Base-by-base conservation (phyloP, 2,888 invertebrate genomes). In the Actias luna region DNA sequence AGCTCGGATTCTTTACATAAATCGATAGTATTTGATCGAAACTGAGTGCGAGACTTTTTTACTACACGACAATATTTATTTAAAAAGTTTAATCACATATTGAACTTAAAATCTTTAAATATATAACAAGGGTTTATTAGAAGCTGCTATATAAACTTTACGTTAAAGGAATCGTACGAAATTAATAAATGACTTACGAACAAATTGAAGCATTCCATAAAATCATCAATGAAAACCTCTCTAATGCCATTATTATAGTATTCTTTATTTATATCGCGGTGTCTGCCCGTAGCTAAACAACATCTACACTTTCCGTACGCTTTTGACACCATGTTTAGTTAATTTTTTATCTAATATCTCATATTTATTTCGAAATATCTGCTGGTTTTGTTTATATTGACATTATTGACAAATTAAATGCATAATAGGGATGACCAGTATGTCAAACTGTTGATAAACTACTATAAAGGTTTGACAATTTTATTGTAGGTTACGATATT, bases 171-270 rank as follows among this genome's bases (percentile, higher is more conserved):
- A 36, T 36, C 16, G 7, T n/a, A 39, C n/a, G 39, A 12, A 8
- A 35, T 16, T 16, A 52, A 4, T 22, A 25, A 52, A 36, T n/a
- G 60, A 69, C 69, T 68, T 68, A 69, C 69, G 31, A 64, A 67
- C 60, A 69, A 50, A 63, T 68, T 68, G 36, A 66, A 68, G 42
- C 67, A 65, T 12, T 69, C 67, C 18, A 67, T 59, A 58, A 68
- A 67, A 16, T 60, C 64, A 31, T 69, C 64, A 2, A 63, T 61
- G 42, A 67, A 67, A 7, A 67, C 62, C 62, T 67, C 68, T 33
- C 59, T 58, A 10, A 25, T 50, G 0, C 67, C 66, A 33, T 68
- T 61, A 7, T 25, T 16, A n/a, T 60, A 63, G 50, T 67, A 67
- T 59, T 67, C 68, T 42, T 65, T 66, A 12, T 46, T 63, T 16